Evolutionary conservation across 2,888 invertebrate genomes (phyloP).

Genomic region (Coelinius sp.): DNA sequence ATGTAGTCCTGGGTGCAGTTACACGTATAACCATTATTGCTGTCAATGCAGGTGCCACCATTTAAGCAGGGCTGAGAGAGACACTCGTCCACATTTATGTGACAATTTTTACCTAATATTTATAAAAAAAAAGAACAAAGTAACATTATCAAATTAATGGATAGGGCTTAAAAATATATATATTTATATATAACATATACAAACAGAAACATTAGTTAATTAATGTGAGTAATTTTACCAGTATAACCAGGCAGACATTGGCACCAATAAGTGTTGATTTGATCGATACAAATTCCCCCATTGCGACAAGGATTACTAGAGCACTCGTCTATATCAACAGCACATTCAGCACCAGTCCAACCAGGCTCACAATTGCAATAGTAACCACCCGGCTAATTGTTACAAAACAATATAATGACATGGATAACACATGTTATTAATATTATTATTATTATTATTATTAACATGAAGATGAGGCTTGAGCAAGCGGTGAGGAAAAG

Average conservation of each 20-base stretch:
- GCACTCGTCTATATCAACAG: conserved; percentile 74
- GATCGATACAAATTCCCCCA: conserved; percentile 76
- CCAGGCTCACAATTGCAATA: conserved; percentile 81
- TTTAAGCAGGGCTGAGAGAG: conserved; percentile 73
- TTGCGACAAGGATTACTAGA: conserved; percentile 77
- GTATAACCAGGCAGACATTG: conserved; percentile 75
- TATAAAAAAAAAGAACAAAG: neutral
- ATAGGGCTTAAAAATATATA: too few species aligned
- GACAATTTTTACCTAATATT: conserved; percentile 74
- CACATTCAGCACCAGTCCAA: conserved; percentile 77
- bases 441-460: too few species aligned
- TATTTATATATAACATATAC: neutral
- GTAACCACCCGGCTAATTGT: conserved; percentile 73
- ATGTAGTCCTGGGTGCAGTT: conserved; percentile 75
- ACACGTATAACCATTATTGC: conserved; percentile 73
- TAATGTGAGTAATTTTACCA: conserved; percentile 67
- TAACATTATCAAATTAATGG: too few species aligned
- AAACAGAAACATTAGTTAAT: neutral
- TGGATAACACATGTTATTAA: too few species aligned
- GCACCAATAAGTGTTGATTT: conserved; percentile 74
- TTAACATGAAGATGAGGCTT: too few species aligned
- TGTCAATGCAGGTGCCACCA: conserved; percentile 73
- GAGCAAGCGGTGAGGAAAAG: conserved; percentile 1
- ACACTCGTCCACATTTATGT: conserved; percentile 73
- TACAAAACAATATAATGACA: too few species aligned